Evolutionary conservation across 2,113 vertebrate genomes (phyloP).

Genomic region (Promerops cafer): DNA sequence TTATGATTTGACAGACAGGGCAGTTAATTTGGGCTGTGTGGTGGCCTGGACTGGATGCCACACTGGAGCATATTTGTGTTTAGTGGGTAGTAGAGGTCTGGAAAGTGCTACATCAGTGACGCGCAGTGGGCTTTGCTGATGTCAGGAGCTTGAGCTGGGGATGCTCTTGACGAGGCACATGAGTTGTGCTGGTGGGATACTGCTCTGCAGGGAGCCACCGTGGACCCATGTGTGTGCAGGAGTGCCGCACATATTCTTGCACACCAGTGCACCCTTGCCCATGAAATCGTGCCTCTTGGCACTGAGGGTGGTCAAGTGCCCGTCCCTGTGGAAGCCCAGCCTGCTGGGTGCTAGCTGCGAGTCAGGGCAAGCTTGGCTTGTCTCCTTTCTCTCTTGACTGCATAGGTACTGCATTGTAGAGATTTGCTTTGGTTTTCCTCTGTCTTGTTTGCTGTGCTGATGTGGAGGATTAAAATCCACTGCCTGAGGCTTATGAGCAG

Average conservation of each 20-base stretch:
- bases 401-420: neutral
- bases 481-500: neutral
- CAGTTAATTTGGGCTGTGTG: neutral
- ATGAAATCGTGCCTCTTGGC: accelerated
- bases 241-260: neutral
- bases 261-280: neutral
- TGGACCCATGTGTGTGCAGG: accelerated
- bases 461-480: neutral
- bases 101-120: neutral
- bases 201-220: neutral
- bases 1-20: neutral
- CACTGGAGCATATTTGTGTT: neutral
- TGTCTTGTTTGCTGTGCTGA: neutral
- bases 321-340: accelerated
- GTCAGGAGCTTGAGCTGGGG: neutral
- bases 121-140: neutral
- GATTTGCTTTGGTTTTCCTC: neutral
- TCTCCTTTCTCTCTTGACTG: neutral
- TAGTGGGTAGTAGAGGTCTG: neutral
- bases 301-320: neutral
- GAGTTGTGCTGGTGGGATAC: accelerated
- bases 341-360: neutral
- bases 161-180: accelerated
- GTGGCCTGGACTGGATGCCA: neutral
- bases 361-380: neutral